phyloP scores from a whole-genome alignment of 2,113 vertebrate genomes.

The Nipponia nippon region DNA sequence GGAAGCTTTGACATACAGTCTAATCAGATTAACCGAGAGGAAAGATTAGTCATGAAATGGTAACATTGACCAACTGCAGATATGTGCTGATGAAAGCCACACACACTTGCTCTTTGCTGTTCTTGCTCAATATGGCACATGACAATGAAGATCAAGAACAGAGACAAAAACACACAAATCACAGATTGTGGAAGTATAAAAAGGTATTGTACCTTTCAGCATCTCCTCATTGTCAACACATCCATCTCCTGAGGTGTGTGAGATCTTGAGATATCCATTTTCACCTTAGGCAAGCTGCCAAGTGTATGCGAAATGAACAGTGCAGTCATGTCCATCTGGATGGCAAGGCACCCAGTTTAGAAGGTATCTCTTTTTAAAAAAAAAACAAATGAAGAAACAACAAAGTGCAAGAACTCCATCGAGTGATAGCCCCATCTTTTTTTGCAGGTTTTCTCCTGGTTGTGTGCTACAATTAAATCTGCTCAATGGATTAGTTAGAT shows the following conservation, averaged over 20 bases:
- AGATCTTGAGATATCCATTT: slow-evolving; percentile 14
- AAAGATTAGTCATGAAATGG: slow-evolving; percentile 3
- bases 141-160: not conserved
- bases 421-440: not conserved
- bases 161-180: not conserved
- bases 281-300: slow-evolving; percentile 21
- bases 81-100: not conserved
- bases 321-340: not conserved
- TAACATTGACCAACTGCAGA: not conserved
- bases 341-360: not conserved
- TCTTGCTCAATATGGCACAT: not conserved
- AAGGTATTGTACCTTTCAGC: slow-evolving; percentile 10
- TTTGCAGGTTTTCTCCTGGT: not conserved
- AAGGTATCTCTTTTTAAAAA: not conserved
- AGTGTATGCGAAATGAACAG: not conserved
- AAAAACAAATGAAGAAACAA: not conserved
- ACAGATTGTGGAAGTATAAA: not conserved
- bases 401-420: not conserved
- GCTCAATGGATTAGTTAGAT: not conserved
- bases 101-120: not conserved
- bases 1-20: not conserved
- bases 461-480: not conserved
- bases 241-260: not conserved
- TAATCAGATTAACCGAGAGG: slow-evolving; percentile 19
- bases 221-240: slow-evolving; percentile 19